phyloP scores from a whole-genome alignment of 2,888 invertebrate species.

The Neria commutata region DNA sequence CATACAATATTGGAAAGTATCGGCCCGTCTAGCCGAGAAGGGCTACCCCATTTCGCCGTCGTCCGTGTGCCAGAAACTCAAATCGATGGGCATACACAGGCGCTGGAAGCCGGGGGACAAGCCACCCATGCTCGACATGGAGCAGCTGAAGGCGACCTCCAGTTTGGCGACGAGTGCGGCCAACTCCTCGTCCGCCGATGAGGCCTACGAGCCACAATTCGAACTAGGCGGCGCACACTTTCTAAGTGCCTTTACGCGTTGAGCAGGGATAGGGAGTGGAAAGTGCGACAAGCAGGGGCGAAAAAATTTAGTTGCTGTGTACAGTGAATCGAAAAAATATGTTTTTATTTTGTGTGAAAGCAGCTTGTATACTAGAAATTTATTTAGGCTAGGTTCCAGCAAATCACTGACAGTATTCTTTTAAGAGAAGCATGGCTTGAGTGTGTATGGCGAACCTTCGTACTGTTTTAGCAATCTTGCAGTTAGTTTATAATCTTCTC shows the following conservation, averaged over 20 bases:
- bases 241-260: constrained; percentile 60
- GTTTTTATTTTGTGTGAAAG: too few relatives aligned
- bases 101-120: constrained; percentile 61
- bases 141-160: constrained; percentile 47
- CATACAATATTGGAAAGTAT: constrained; percentile 61
- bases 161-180: constrained; percentile 33
- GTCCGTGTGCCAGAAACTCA: constrained; percentile 60
- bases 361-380: too few relatives aligned
- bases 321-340: too few relatives aligned
- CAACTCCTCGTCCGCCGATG: constrained; percentile 37
- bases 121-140: constrained; percentile 55
- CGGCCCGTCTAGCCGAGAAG: constrained; percentile 59
- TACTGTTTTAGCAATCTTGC: too few relatives aligned
- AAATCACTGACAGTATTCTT: too few relatives aligned
- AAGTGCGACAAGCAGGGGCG: too few relatives aligned
- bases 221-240: constrained; percentile 60
- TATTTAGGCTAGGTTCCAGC: too few relatives aligned
- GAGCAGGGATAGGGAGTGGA: too few relatives aligned
- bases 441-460: too few relatives aligned
- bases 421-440: too few relatives aligned
- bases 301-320: too few relatives aligned
- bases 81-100: constrained; percentile 60
- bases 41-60: constrained; percentile 60
- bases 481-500: too few relatives aligned
- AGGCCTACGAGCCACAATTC: constrained; percentile 54